Evolutionary conservation across 2,888 invertebrate species (phyloP).

Genomic region (Iselma pallidipennis): DNA sequence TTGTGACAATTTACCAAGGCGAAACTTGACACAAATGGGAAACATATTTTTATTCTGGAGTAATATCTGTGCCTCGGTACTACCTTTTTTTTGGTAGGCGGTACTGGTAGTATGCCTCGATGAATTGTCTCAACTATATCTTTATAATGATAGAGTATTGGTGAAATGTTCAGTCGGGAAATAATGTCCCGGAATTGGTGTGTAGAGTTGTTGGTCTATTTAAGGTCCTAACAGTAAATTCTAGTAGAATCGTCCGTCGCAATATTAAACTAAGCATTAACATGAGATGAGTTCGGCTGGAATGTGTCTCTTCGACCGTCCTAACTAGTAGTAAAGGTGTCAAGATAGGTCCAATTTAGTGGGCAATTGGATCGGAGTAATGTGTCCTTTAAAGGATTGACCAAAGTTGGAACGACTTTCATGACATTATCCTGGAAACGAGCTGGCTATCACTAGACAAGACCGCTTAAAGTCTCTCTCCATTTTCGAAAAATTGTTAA

Average conservation of each 20-base stretch:
- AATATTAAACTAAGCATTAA: slow-evolving; percentile 29
- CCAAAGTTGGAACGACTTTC: slow-evolving; percentile 53
- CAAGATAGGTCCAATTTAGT: slow-evolving; percentile 57
- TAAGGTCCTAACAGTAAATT: slow-evolving; percentile 12
- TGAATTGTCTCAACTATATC: no score
- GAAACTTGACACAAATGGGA: no score
- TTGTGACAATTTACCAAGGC: no score
- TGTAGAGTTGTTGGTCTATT: not conserved
- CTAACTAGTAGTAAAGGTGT: slow-evolving; percentile 55
- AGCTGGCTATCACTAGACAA: slow-evolving; percentile 22
- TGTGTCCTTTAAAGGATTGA: slow-evolving; percentile 56
- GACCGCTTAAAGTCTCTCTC: slow-evolving; percentile 38
- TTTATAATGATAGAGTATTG: no score
- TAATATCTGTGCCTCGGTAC: no score
- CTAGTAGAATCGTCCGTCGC: slow-evolving; percentile 15
- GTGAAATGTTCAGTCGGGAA: no score
- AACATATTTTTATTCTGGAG: no score
- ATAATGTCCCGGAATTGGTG: not conserved
- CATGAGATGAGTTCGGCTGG: slow-evolving; percentile 29
- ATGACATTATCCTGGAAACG: slow-evolving; percentile 51
- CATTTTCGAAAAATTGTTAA: no score
- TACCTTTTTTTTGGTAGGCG: no score
- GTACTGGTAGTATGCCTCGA: no score
- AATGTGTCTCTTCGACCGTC: slow-evolving; percentile 42
- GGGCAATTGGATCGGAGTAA: slow-evolving; percentile 57